Evolutionary conservation across 1,140 invertebrate species (phyloP).

Genomic region (Heliconius melpomene): DNA sequence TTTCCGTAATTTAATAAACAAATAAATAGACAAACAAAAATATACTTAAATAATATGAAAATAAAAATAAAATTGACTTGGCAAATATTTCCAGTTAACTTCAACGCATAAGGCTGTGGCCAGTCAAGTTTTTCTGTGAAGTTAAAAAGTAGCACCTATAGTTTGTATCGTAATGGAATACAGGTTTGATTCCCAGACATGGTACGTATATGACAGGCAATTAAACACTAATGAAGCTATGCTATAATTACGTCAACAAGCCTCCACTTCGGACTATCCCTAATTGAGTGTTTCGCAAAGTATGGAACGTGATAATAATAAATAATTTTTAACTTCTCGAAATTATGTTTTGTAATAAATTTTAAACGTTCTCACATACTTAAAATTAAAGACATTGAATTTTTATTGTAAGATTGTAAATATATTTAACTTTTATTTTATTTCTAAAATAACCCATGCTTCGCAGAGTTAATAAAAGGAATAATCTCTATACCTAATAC

Average conservation of each 20-base stretch:
- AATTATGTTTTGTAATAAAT: background rate
- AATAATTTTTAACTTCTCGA: background rate
- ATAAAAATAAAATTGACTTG: constrained; percentile 6
- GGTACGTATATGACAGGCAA: constrained; percentile 19
- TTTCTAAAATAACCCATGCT: too few relatives aligned
- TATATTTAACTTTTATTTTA: too few relatives aligned
- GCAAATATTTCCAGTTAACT: background rate
- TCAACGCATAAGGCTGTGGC: constrained; percentile 18
- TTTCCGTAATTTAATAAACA: constrained; percentile 31
- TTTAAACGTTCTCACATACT: background rate
- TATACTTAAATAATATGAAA: background rate
- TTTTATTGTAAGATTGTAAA: too few relatives aligned
- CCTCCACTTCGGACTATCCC: constrained; percentile 5
- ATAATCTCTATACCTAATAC: too few relatives aligned
- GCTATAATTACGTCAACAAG: constrained; percentile 22
- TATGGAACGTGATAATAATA: constrained; percentile 15
- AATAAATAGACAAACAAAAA: background rate
- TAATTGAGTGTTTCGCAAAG: constrained; percentile 30
- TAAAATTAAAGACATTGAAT: too few relatives aligned
- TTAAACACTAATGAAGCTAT: constrained; percentile 28
- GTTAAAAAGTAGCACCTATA: constrained; percentile 22
- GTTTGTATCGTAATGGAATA: constrained; percentile 25
- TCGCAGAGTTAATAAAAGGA: too few relatives aligned
- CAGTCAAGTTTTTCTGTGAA: constrained; percentile 26
- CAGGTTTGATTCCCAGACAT: constrained; percentile 24